A percentile compares a stretch with the other conserved stretches of the same genome.
Evolutionary conservation across 2,888 invertebrate species (phyloP).

Genomic region (Bellardia pandia): DNA sequence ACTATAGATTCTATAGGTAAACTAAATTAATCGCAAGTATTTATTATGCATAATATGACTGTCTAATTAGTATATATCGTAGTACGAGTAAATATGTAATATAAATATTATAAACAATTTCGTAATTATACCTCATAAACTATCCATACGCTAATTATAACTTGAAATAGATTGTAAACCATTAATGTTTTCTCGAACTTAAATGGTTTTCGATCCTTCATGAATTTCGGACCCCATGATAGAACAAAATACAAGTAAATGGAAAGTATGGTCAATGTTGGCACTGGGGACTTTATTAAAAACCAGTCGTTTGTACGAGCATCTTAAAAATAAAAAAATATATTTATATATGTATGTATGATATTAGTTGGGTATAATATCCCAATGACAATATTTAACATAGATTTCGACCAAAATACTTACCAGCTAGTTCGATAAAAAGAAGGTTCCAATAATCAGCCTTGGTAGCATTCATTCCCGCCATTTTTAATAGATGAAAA

Average conservation of each 20-base stretch:
- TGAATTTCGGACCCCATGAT: constrained; percentile 92
- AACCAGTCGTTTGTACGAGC: constrained; percentile 87
- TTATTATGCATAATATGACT: not conserved
- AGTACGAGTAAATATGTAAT: too few relatives aligned
- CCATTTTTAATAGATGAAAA: constrained; percentile 80
- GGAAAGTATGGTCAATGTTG: constrained; percentile 87
- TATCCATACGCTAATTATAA: constrained; percentile 91
- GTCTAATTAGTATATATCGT: too few relatives aligned
- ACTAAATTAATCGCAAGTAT: not conserved
- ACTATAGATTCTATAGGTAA: too few relatives aligned
- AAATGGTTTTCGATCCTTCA: constrained; percentile 94
- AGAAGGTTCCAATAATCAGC: constrained; percentile 87
- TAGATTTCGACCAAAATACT: not conserved
- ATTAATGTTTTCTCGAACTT: constrained; percentile 91
- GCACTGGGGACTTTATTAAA: constrained; percentile 89
- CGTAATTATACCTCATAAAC: constrained; percentile 85
- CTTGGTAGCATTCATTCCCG: constrained; percentile 87
- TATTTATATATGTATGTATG: too few relatives aligned
- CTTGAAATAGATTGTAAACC: constrained; percentile 95
- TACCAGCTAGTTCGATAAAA: constrained; percentile 89
- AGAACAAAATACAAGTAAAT: constrained; percentile 90
- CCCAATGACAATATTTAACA: not conserved
- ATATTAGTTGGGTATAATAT: not conserved
- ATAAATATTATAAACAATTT: not conserved
- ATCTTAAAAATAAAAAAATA: constrained; percentile 38